Evolutionary conservation across 2,888 invertebrate genomes (phyloP).

Genomic region (Drosophila parthenogenetica): DNA sequence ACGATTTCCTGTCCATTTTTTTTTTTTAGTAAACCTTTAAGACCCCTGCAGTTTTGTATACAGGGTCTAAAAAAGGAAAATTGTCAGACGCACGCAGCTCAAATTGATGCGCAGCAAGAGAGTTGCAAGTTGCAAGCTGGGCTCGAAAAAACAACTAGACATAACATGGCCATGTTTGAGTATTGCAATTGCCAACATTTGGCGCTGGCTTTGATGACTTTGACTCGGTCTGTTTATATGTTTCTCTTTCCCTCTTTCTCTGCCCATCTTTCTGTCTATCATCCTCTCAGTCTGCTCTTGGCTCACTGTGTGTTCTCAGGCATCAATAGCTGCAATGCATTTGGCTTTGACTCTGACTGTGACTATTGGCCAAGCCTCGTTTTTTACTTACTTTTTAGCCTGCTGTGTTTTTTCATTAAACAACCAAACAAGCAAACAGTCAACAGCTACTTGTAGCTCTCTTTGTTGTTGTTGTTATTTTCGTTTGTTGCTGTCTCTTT

Average conservation of each 20-base stretch:
- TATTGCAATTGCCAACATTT: slow-evolving; percentile 69
- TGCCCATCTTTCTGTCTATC: slow-evolving; percentile 27
- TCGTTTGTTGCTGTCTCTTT: slow-evolving; percentile 36
- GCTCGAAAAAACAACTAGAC: slow-evolving; percentile 27
- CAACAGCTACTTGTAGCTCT: slow-evolving; percentile 42
- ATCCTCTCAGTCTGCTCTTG: slow-evolving; percentile 35
- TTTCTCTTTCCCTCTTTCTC: slow-evolving; percentile 35
- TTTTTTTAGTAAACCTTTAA: too few species aligned
- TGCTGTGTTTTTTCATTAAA: slow-evolving; percentile 61
- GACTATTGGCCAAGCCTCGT: slow-evolving; percentile 47
- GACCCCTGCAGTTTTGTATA: too few species aligned
- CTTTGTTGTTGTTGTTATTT: slow-evolving; percentile 24
- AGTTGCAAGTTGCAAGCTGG: slow-evolving; percentile 14
- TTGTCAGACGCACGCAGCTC: slow-evolving; percentile 56
- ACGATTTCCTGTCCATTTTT: too few species aligned
- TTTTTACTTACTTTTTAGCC: slow-evolving; percentile 29
- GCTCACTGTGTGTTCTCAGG: slow-evolving; percentile 67
- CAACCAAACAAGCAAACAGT: slow-evolving; percentile 53
- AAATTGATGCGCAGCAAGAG: slow-evolving; percentile 36
- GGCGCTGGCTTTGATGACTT: slow-evolving; percentile 77
- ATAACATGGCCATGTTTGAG: slow-evolving; percentile 69
- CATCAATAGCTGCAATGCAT: slow-evolving; percentile 66
- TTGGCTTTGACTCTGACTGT: slow-evolving; percentile 49
- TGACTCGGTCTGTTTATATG: slow-evolving; percentile 36
- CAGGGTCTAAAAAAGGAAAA: slow-evolving; percentile 46